Percentiles rank a stretch among this genome's conserved stretches.
phyloP scores from a whole-genome alignment of 2,113 vertebrate genomes.

The Anser brachyrhynchus region DNA sequence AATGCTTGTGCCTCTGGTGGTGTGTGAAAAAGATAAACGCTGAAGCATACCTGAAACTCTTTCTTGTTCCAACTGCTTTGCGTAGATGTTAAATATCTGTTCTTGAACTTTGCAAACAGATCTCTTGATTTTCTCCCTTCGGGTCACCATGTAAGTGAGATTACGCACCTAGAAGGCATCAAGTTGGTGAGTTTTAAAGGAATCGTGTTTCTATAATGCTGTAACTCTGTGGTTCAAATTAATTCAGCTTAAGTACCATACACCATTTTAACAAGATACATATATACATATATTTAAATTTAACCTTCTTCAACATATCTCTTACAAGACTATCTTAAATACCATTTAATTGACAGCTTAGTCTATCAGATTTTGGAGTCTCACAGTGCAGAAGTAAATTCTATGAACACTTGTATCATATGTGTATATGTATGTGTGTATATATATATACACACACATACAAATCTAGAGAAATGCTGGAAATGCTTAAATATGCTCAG shows the following conservation, averaged over 20 bases:
- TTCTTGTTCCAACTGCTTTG: slow-evolving; percentile 87
- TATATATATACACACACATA: too few relatives aligned
- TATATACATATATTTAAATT: not conserved
- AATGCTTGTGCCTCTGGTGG: not conserved
- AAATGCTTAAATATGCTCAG: not conserved
- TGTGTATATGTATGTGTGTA: too few relatives aligned
- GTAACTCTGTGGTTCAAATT: not conserved
- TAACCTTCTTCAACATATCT: not conserved
- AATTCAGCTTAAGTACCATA: not conserved
- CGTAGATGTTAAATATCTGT: slow-evolving; percentile 92
- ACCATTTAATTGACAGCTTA: not conserved
- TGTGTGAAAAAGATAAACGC: not conserved
- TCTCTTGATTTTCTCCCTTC: slow-evolving; percentile 96
- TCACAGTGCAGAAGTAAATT: not conserved
- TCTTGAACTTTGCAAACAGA: slow-evolving; percentile 94
- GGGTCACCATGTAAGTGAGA: slow-evolving; percentile 98
- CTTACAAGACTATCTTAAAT: not conserved
- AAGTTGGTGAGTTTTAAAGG: not conserved
- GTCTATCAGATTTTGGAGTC: not conserved
- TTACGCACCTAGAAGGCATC: slow-evolving; percentile 88
- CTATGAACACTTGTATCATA: not conserved
- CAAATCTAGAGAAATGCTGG: not conserved
- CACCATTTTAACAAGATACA: not conserved
- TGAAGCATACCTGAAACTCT: slow-evolving; percentile 83
- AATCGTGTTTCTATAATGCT: not conserved